phyloP scores from a whole-genome alignment of 2,888 invertebrate species.

The Mycalesis mineus region DNA sequence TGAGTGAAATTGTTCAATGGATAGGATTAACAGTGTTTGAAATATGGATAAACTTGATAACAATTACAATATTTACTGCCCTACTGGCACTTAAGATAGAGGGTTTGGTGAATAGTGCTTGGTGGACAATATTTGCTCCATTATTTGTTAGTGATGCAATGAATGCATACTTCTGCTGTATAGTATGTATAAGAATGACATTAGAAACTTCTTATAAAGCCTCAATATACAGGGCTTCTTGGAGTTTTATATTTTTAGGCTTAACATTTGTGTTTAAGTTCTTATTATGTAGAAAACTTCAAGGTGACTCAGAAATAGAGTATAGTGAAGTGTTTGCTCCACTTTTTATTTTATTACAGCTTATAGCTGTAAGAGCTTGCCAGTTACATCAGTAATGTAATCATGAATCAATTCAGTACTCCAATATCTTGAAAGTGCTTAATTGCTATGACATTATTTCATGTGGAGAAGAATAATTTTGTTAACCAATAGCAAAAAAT shows the following conservation, averaged over 20 bases:
- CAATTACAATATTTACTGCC: constrained; percentile 89
- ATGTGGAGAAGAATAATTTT: no score
- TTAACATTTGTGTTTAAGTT: constrained; percentile 94
- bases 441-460: no score
- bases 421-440: no score
- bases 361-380: constrained; percentile 95
- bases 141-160: constrained; percentile 94
- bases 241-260: constrained; percentile 90
- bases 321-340: constrained; percentile 96
- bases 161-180: constrained; percentile 96
- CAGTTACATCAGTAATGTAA: constrained; percentile 82
- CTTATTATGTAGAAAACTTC: constrained; percentile 91
- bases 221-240: constrained; percentile 87
- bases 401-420: no score
- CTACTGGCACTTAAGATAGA: constrained; percentile 89
- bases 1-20: constrained; percentile 95
- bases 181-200: constrained; percentile 95
- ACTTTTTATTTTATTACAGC: constrained; percentile 91
- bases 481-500: no score
- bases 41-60: constrained; percentile 92
- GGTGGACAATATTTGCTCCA: constrained; percentile 95
- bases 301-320: constrained; percentile 88
- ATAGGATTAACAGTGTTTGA: constrained; percentile 96
- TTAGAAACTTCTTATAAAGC: constrained; percentile 87
- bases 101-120: constrained; percentile 80